Evolutionary conservation across 2,113 vertebrate genomes (phyloP).

Genomic region (Tiliqua scincoides): DNA sequence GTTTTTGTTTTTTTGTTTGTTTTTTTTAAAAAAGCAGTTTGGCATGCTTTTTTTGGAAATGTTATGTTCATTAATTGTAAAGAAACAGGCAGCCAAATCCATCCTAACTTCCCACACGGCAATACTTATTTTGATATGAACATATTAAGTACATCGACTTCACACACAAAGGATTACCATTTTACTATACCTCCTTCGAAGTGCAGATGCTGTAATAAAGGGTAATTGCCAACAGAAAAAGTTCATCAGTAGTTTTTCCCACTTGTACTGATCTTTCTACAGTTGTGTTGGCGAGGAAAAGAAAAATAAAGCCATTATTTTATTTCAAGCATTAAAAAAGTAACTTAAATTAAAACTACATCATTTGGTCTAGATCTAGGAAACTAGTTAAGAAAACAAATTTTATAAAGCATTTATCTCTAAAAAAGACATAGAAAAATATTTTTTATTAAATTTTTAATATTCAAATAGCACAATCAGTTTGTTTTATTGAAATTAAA

Average conservation of each 20-base stretch:
- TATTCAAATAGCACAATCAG: background rate
- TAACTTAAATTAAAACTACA: background rate
- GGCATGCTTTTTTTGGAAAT: background rate
- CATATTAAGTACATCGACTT: conserved; percentile 1
- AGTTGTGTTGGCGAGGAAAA: conserved; percentile 18
- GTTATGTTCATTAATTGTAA: fast-evolving
- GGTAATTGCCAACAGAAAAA: conserved; percentile 76
- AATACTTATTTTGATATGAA: background rate
- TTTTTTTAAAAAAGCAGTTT: no score
- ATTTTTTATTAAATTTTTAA: background rate
- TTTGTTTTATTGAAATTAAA: background rate
- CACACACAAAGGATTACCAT: conserved; percentile 42
- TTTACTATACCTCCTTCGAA: conserved; percentile 71
- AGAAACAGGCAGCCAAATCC: no score
- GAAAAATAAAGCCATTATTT: conserved; percentile 19
- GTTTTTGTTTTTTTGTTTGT: no score
- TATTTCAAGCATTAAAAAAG: background rate
- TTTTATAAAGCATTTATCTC: background rate
- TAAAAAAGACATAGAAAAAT: background rate
- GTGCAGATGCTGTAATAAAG: conserved; percentile 78
- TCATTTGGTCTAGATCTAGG: background rate
- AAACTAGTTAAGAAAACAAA: conserved; percentile 4
- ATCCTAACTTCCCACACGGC: no score
- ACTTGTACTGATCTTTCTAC: conserved; percentile 52
- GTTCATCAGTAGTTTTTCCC: conserved; percentile 69